These are phyloP conservation scores for Netelia melanura DNA, from an alignment of 2,888 invertebrate genomes.

Conservation along the genomic window DNA sequence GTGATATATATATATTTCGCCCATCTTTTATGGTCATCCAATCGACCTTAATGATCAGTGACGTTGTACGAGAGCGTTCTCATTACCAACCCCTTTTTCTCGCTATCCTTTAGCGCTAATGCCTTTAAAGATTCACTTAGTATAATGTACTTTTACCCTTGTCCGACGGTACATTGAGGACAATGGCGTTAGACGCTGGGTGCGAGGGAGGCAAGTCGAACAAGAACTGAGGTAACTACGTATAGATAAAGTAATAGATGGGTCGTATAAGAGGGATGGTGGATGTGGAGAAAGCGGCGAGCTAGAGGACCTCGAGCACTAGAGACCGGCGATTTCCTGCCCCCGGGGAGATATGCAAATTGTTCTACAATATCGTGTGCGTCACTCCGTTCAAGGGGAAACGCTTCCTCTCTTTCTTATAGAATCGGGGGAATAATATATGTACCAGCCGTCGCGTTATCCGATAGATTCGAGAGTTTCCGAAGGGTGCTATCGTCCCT, in stretches of 20 bases:
- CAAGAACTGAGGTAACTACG: slow-evolving; percentile 36
- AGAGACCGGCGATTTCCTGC: slow-evolving; percentile 65
- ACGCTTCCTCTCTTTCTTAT: slow-evolving; percentile 67
- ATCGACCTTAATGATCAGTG: slow-evolving; percentile 61
- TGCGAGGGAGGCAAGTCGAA: slow-evolving; percentile 46
- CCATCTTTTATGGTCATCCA: slow-evolving; percentile 34
- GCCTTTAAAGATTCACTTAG: slow-evolving; percentile 67
- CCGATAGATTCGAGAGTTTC: slow-evolving; percentile 42
- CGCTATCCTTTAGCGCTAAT: slow-evolving; percentile 50
- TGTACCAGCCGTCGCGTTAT: slow-evolving; percentile 53
- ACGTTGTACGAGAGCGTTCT: slow-evolving; percentile 56
- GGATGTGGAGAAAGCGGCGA: slow-evolving; percentile 12
- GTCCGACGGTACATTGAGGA: slow-evolving; percentile 64
- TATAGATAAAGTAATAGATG: slow-evolving; percentile 39
- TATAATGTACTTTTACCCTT: slow-evolving; percentile 64
- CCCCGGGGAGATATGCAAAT: slow-evolving; percentile 71
- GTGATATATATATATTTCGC: background rate
- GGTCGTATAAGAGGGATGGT: background rate
- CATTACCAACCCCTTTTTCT: slow-evolving; percentile 55
- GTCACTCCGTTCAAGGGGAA: slow-evolving; percentile 56
- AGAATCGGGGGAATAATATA: slow-evolving; percentile 67
- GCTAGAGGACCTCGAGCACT: slow-evolving; percentile 47
- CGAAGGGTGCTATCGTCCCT: slow-evolving; percentile 26
- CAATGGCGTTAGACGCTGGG: slow-evolving; percentile 59
- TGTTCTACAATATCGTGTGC: slow-evolving; percentile 67